Evolutionary conservation across 2,797 vertebrate genomes (phyloP), one percentile per base, ranked within the genome.

Genomic region (Melanogrammus aeglefinus): DNA sequence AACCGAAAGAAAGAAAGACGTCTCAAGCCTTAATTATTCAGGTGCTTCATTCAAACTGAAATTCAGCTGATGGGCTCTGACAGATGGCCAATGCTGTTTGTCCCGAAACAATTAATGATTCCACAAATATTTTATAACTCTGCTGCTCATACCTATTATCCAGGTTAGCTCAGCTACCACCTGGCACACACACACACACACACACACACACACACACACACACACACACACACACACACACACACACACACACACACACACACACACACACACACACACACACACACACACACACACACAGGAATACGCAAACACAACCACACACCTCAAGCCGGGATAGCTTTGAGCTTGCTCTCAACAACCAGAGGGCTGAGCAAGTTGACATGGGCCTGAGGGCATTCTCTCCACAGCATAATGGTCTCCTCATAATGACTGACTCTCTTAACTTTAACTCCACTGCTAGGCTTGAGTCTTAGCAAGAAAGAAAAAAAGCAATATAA

Each of bases 401-500:
- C 71, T 72, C 80, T 86, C 47, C 51, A 63, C 80, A 75, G 77
- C 76, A 79, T 86, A 84, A 85, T 81, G 87, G 88, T 85, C 78
- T 81, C 79, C 76, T 75, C n/a, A 77, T 88, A 84, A 89, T 80
- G 75, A 90, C 81, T 39, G 57, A 35, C 72, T 35, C 31, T 39
- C 69, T 79, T 84, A 72, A 76, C 75, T 51, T 63, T 66, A 66
- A 83, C 69, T 83, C 47, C 74, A 70, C 36, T 76, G 76, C 80
- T 79, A 77, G 81, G 79, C 80, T 78, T 4, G 63, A 63, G 74
- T 81, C 76, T 82, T 80, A 75, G 35, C 72, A 77, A 75, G 81
- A 86, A 86, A 85, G 74, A 80, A 86, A 76, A 82, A 87, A 85
- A 86, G 75, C 82, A 85, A 88, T 85, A 82, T 86, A 83, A 83